Base-by-base conservation (phyloP, 2,888 invertebrate genomes). In the Asteroscopus sphinx region DNA sequence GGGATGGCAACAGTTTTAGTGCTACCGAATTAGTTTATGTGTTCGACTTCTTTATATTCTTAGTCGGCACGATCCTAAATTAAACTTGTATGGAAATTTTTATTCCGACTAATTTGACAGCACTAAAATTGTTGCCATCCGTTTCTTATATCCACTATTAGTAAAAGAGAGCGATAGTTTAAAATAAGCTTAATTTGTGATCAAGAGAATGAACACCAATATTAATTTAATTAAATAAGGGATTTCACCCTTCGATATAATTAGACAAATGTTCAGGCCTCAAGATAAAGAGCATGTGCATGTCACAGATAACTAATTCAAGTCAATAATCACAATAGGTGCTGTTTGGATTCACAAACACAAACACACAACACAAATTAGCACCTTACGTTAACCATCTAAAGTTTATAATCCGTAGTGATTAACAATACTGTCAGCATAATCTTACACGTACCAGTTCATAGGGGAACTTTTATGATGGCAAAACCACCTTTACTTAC, bases 391-490 rank as follows among this genome's bases (percentile, higher is more conserved):
- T 11, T 7, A 7, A 42, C 41, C 21, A 26, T 0, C 8, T 60
- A 81, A 60, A 64, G 75, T 65, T 52, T 58, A 67, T 59, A 72
- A 70, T 79, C 40, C 46, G 46, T 54, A 64, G 42, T 41, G 36
- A 61, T 48, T 67, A 37, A 53, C 65, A 54, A 47, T 58, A 49
- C 32, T 68, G 51, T 57, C 56, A 65, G 64, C 70, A 65, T 78
- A 72, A 76, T 74, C 64, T 73, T 70, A 78, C 73, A 72, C 63
- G 76, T 76, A 81, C 79, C 78, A 70, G 70, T 77, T 82, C 73
- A 72, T 75, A 72, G 68, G 77, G 78, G 75, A 87, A 88, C 83
- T 88, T 88, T 88, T 89, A 88, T 83, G 85, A 82, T 84, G 81
- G 83, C 77, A 81, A 81, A 83, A 86, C 85, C 85, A 86, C 82